Conservation (phyloP, 35 echinoderm and acorn worm species). For the Heliocidaris tuberculata region DNA sequence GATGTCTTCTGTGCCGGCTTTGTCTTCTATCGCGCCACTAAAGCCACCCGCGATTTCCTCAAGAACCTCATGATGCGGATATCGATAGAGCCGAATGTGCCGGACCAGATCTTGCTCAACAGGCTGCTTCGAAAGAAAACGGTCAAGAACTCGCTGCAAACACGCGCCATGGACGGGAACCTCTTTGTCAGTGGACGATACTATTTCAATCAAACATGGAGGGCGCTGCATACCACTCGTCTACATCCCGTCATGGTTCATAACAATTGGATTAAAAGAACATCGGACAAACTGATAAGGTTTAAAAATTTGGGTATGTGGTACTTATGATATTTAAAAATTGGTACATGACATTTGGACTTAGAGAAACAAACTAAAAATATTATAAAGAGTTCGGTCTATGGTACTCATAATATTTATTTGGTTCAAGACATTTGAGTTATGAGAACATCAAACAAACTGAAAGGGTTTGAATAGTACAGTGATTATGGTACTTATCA, state of each 20-base stretch:
- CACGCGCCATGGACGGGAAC: neutral
- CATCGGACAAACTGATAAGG: neutral
- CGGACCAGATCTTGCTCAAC: neutral
- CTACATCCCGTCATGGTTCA: neutral
- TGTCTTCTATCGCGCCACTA: neutral
- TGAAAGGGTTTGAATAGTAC: no score
- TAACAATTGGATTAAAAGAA: constrained; percentile 3
- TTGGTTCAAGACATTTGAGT: no score
- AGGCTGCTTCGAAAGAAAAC: neutral
- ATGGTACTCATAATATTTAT: no score
- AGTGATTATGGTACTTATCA: no score
- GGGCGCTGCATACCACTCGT: neutral
- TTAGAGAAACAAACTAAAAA: no score
- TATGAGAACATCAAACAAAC: no score
- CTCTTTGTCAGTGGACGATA: neutral
- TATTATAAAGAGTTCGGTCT: no score
- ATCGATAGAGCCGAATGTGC: neutral
- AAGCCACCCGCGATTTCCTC: neutral
- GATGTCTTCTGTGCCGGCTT: neutral
- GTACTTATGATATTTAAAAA: neutral
- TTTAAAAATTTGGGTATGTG: neutral
- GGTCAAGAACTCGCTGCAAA: neutral
- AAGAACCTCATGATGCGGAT: neutral
- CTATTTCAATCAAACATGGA: neutral
- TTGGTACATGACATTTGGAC: no score